phyloP scores from a whole-genome alignment of 2,888 invertebrate genomes.

The Bimastos eiseni region DNA sequence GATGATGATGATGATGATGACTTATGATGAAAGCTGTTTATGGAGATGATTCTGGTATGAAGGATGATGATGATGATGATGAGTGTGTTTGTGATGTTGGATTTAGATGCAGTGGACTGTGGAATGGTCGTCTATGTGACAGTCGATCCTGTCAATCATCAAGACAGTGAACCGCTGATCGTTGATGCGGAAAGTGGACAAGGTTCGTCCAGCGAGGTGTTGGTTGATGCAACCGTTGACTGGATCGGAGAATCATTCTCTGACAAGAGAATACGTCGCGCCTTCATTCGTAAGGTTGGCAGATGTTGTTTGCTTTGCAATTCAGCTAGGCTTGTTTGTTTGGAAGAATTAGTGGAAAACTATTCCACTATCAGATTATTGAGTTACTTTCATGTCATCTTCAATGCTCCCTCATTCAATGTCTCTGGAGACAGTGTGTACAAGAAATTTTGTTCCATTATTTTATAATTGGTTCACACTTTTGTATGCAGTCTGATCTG shows the following conservation, averaged over 20 bases:
- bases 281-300: conserved; percentile 1
- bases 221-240: neutral
- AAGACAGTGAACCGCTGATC: neutral
- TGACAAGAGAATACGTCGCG: conserved; percentile 1
- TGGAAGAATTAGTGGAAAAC: neutral
- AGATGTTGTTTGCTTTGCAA: neutral
- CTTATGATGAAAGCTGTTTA: too few relatives aligned
- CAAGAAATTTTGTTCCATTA: too few relatives aligned
- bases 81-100: neutral
- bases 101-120: neutral
- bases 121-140: conserved; percentile 7
- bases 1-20: neutral
- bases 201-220: neutral
- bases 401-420: too few relatives aligned
- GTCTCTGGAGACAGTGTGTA: too few relatives aligned
- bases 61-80: neutral
- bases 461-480: too few relatives aligned
- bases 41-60: neutral
- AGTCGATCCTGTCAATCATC: neutral
- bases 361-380: neutral
- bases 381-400: too few relatives aligned
- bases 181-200: neutral
- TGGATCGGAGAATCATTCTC: neutral
- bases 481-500: too few relatives aligned
- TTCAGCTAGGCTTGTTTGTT: neutral